A percentile compares a stretch with the other conserved stretches of the same genome.
Evolutionary conservation across 2,797 vertebrate species (phyloP).

Genomic region (Dermochelys coriacea): DNA sequence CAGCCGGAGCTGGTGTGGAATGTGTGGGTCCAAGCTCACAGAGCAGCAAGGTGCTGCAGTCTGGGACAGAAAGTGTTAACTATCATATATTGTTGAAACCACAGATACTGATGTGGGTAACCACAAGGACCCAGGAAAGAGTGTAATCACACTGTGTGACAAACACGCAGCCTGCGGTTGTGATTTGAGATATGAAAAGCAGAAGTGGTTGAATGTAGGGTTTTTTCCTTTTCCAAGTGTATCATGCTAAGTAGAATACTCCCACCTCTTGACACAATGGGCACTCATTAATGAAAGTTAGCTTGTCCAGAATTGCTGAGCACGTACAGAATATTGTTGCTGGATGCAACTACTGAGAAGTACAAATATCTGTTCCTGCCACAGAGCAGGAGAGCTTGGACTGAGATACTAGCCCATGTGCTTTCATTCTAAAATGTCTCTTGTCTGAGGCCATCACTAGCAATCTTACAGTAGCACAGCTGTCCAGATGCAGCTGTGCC

Average conservation of each 20-base stretch:
- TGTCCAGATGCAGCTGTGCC: too few species aligned
- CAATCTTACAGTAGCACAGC: too few species aligned
- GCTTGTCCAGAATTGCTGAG: conserved; percentile 10
- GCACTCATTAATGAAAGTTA: not conserved
- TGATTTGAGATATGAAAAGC: not conserved
- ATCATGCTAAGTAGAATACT: not conserved
- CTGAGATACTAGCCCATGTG: not conserved
- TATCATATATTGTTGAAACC: not conserved
- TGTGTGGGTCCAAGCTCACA: not conserved
- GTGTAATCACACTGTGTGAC: rapidly evolving
- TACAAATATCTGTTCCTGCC: not conserved
- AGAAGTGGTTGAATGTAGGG: not conserved
- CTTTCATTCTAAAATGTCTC: not conserved
- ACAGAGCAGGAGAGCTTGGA: not conserved
- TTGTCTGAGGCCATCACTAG: not conserved
- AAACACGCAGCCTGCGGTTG: not conserved
- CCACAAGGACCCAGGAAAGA: not conserved
- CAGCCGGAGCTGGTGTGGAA: not conserved
- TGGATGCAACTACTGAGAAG: not conserved
- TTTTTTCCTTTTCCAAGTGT: not conserved
- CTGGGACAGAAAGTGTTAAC: conserved; percentile 3
- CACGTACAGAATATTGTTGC: not conserved
- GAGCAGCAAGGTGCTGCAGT: not conserved
- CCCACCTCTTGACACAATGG: not conserved
- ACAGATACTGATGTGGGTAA: not conserved